Evolutionary conservation across 2,888 invertebrate species (phyloP).

Genomic region (Drosophila phalerata): DNA sequence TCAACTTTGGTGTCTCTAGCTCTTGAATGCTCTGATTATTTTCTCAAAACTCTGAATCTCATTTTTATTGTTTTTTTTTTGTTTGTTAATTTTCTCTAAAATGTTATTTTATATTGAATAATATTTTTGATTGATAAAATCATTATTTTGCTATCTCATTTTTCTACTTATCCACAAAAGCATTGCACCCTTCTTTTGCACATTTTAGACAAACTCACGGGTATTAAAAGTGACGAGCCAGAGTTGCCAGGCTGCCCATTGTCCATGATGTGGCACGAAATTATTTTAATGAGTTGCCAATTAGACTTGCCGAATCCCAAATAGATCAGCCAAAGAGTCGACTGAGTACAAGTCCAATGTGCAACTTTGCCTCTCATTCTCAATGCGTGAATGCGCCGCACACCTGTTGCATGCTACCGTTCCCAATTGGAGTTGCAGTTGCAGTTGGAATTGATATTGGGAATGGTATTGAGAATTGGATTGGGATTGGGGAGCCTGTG

Average conservation of each 20-base stretch:
- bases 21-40: too few species aligned
- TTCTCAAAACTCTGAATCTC: too few species aligned
- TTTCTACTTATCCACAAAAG: neutral
- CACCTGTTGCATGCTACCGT: conserved; percentile 56
- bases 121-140: neutral
- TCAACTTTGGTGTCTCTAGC: too few species aligned
- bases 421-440: neutral
- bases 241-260: conserved; percentile 56
- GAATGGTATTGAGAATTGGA: neutral
- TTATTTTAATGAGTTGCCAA: conserved; percentile 80
- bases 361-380: neutral
- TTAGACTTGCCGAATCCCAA: conserved; percentile 56
- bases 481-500: conserved; percentile 31
- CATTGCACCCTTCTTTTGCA: neutral
- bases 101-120: neutral
- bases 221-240: conserved; percentile 48
- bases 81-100: too few species aligned
- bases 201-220: neutral
- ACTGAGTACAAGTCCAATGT: conserved; percentile 7
- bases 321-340: conserved; percentile 51
- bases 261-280: conserved; percentile 59
- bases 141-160: too few species aligned
- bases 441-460: neutral
- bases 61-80: too few species aligned
- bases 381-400: conserved; percentile 52